Base-by-base conservation (phyloP, 2,113 vertebrate species). In the Notarius lentiginosus region DNA sequence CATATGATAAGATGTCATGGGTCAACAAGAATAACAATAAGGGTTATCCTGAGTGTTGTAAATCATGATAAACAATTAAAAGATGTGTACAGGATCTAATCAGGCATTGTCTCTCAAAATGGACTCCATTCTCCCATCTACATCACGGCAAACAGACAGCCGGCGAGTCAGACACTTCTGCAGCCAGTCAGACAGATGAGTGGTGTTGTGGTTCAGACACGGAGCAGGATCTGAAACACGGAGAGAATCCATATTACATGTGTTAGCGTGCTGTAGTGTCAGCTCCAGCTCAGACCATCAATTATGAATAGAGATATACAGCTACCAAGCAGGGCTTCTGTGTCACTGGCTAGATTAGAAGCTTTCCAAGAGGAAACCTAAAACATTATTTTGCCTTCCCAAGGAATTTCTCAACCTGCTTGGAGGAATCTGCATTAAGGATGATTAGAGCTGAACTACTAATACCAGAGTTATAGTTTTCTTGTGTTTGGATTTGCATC, bases 291-390 rank as follows among this genome's bases (percentile, higher is more conserved):
- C 95, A 92, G 93, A 94, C 94, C 96, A 97, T 97, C 96, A 97
- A 97, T 97, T 97, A 97, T 97, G 96, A 97, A 97, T 97, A 96
- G 95, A 95, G 95, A 96, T 94, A 96, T 97, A 97, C 96, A 96
- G 94, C 94, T 95, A 93, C 94, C 94, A 94, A 93, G 93, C 89
- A 92, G 92, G 88, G 93, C 93, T 92, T 91, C 94, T 92, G 94
- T 95, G 96, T 95, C 94, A 92, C 92, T 91, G 91, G 94, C 94
- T 95, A 96, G 95, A 95, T 94, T 94, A 94, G 94, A 90, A 94
- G 95, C 95, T 96, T 94, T 95, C 94, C 92, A 92, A 96, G 95
- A 94, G 93, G 91, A 94, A 93, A 94, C 18, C 92, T 94, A 93
- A 94, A 95, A 93, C 94, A 91, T 91, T 95, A 92, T 91, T 95